phyloP scores from a whole-genome alignment of 1,140 invertebrate genomes.

The Pseudobourletiella spinata region DNA sequence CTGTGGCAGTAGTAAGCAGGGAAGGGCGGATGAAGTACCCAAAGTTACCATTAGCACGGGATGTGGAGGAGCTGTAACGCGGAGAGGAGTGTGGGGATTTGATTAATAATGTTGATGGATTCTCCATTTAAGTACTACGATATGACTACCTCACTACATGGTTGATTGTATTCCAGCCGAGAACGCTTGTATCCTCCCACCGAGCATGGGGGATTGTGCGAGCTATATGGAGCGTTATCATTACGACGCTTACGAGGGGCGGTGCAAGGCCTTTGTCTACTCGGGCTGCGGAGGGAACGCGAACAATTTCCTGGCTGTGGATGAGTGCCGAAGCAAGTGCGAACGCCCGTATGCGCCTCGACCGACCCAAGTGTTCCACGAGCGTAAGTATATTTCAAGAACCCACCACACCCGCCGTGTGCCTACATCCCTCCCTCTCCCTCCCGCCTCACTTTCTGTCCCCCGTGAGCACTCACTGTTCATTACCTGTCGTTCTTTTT shows the following conservation, averaged over 20 bases:
- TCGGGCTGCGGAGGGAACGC: constrained; percentile 70
- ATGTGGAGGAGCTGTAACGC: too few species aligned
- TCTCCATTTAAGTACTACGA: too few species aligned
- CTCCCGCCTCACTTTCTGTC: background rate
- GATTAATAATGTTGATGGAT: too few species aligned
- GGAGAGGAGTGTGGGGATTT: too few species aligned
- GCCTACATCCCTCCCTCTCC: background rate
- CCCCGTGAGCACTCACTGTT: background rate
- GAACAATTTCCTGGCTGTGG: constrained; percentile 64
- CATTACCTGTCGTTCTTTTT: too few species aligned
- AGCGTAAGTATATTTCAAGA: constrained; percentile 8
- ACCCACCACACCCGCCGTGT: too few species aligned
- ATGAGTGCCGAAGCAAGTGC: constrained; percentile 58
- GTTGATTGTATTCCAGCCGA: too few species aligned
- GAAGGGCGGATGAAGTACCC: too few species aligned
- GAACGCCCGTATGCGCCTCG: constrained; percentile 39
- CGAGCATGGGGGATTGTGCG: constrained; percentile 64
- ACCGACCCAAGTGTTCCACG: background rate
- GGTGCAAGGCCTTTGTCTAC: constrained; percentile 69
- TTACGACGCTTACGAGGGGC: constrained; percentile 62
- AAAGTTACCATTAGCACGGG: too few species aligned
- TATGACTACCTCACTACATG: too few species aligned
- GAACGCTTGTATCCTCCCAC: constrained; percentile 65
- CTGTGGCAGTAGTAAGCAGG: too few species aligned
- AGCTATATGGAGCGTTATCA: constrained; percentile 72